Evolutionary conservation across 2,113 vertebrate genomes (phyloP).

Genomic region (Trichomycterus rosablanca): DNA sequence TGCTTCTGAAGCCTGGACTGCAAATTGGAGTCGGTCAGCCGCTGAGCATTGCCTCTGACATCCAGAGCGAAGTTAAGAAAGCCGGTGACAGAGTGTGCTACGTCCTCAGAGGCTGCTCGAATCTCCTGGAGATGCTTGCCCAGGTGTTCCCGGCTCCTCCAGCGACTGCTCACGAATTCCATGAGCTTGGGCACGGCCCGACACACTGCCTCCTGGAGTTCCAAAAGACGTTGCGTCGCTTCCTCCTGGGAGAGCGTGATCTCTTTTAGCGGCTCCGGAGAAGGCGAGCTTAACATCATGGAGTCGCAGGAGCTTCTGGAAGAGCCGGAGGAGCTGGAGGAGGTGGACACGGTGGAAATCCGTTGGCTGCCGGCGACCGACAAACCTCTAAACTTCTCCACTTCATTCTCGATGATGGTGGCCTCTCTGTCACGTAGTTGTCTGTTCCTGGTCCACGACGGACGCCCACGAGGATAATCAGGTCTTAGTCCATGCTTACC

Average conservation of each 20-base stretch:
- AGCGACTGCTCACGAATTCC: conserved; percentile 86
- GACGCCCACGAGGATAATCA: conserved; percentile 62
- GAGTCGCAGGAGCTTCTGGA: conserved; percentile 71
- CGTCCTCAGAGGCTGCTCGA: conserved; percentile 64
- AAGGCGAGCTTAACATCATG: conserved; percentile 53
- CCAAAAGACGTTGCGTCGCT: conserved; percentile 65
- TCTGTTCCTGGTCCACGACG: conserved; percentile 41
- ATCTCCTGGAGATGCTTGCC: conserved; percentile 76
- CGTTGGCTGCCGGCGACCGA: conserved; percentile 65
- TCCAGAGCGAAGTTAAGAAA: conserved; percentile 78
- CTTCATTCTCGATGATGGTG: conserved; percentile 25
- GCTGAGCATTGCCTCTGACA: conserved; percentile 64
- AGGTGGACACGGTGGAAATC: conserved; percentile 70
- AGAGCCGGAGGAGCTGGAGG: conserved; percentile 60
- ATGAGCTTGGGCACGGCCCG: conserved; percentile 73
- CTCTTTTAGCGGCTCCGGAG: conserved; percentile 65
- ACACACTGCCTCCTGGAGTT: conserved; percentile 75
- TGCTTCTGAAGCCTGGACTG: conserved; percentile 79
- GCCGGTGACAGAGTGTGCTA: conserved; percentile 64
- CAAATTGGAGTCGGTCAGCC: conserved; percentile 72
- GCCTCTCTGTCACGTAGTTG: not conserved
- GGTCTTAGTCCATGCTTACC: conserved; percentile 57
- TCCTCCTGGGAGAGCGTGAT: conserved; percentile 67
- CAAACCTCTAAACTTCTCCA: conserved; percentile 9
- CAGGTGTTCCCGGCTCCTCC: conserved; percentile 78